phyloP scores from a whole-genome alignment of 2,113 vertebrate species.

The Oreochromis niloticus region DNA sequence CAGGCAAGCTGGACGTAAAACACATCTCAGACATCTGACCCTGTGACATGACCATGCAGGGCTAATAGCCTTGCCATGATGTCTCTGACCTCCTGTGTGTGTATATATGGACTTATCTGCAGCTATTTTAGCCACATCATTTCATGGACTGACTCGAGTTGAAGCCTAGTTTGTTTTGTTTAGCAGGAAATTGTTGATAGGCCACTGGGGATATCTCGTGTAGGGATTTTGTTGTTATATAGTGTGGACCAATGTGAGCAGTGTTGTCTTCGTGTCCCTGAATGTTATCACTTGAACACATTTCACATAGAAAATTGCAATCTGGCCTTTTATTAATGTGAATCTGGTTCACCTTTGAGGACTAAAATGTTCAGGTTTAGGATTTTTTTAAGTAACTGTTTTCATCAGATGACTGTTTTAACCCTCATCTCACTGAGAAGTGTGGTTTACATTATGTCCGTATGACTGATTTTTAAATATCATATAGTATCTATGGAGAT shows the following conservation, averaged over 20 bases:
- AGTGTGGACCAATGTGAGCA: background rate
- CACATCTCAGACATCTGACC: slow-evolving; percentile 22
- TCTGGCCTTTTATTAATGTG: background rate
- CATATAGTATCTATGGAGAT: background rate
- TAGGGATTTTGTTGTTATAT: background rate
- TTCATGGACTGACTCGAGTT: background rate
- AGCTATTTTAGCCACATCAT: background rate
- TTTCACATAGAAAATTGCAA: background rate
- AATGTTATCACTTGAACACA: background rate
- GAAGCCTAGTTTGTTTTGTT: background rate
- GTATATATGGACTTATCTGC: background rate
- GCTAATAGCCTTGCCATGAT: background rate
- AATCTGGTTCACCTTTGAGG: background rate
- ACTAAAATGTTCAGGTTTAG: background rate
- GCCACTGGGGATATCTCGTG: background rate
- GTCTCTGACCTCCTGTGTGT: background rate
- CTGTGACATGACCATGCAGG: slow-evolving; percentile 7
- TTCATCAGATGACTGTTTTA: background rate
- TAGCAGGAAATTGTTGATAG: background rate
- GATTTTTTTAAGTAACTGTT: background rate
- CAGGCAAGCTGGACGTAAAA: slow-evolving; percentile 6
- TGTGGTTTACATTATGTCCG: background rate
- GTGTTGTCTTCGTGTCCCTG: background rate
- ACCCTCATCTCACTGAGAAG: background rate
- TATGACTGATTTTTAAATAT: background rate